Base-by-base conservation (phyloP, 2,113 vertebrate genomes). In the Gavialis gangeticus region DNA sequence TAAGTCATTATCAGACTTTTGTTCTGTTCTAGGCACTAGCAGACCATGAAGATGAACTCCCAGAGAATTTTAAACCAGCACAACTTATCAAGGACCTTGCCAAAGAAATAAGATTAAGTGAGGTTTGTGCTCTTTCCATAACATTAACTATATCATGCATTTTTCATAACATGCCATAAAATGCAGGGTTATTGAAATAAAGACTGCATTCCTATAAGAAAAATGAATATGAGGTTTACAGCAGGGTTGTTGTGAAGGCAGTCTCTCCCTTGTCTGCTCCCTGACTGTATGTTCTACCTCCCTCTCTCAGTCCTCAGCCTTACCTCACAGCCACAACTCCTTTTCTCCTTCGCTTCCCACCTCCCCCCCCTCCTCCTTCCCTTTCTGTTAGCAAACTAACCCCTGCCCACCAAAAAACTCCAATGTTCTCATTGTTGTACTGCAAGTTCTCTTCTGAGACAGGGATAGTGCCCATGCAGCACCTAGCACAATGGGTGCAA, bases 31-130 rank as follows among this genome's bases (percentile, higher is more conserved):
- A 99, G 99, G 99, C 99, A 80, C 98, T 99, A 95, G 97, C 99
- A 79, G 99, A 99, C 90, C 99, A 99, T 64, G 99, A 99, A 97
- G 99, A 99, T 80, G 99, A 99, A 94, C 99, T 99, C 90, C 99
- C 99, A 62, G 99, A 99, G 98, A 99, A 99, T 98, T 99, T 99
- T 98, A 99, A 99, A 96, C 99, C 99, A 94, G 98, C 99, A 12
- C 99, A 99, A 95, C 99, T 99, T 94, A 99, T 99, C 94, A 99
- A 99, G 97, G 99, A 99, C 97, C 99, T 99, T 95, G 99, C 99
- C 98, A 99, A 98, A 98, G 99, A 99, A 98, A 99, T 99, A 98
- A 97, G 99, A 98, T 98, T 99, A 97, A 99, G 99, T 87, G 99
- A 99, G 99, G 99, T 99, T 97, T 88, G 97, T 96, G 79, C 14